Base-by-base conservation (phyloP, 2,113 vertebrate species). In the Motacilla tschutschensis region DNA sequence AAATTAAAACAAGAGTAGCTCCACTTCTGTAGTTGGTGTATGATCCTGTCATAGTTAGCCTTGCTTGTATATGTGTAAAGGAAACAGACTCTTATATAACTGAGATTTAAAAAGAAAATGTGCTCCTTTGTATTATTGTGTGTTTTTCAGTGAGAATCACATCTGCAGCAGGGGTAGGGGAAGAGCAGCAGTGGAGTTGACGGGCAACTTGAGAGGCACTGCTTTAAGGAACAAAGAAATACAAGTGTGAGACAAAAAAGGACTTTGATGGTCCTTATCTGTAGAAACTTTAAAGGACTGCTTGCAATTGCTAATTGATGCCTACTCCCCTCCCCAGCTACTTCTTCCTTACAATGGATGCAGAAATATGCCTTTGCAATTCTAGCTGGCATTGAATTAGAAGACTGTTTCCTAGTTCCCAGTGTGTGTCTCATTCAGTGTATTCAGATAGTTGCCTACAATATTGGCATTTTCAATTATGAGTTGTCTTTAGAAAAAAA, bases 81-180 rank as follows among this genome's bases (percentile, higher is more conserved):
- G 21, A 74, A 79, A 48, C 4, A 47, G 26, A 17, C 22, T 84
- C 5, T 44, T 55, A 7, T 22, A 57, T 18, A 67, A 57, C 7
- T 44, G 28, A 83, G 79, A 48, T 35, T 40, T 48, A 4, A 28
- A 62, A 73, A 66, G 2, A 82, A 85, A 38, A 29, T 48, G 1
- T 75, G 3, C 33, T 66, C 19, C 14, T 59, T 87, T 76, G 25
- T 40, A 85, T 74, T 48, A n/a, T 6, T 76, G 15, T 1, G 0
- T 35, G 10, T 73, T 91, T 91, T 70, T 59, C 21, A 19, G n/a
- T 70, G 31, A 63, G 28, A 33, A 43, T 59, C 0, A 1, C 6
- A 7, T 47, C 31, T 33, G 9, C 36, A 59, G 0, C 2, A 2
- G 3, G 15, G 1, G 2, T 55, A 10, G 9, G 28, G 25, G 14